Base-by-base conservation (phyloP, 2,888 invertebrate genomes). In the Euzophera pinguis region DNA sequence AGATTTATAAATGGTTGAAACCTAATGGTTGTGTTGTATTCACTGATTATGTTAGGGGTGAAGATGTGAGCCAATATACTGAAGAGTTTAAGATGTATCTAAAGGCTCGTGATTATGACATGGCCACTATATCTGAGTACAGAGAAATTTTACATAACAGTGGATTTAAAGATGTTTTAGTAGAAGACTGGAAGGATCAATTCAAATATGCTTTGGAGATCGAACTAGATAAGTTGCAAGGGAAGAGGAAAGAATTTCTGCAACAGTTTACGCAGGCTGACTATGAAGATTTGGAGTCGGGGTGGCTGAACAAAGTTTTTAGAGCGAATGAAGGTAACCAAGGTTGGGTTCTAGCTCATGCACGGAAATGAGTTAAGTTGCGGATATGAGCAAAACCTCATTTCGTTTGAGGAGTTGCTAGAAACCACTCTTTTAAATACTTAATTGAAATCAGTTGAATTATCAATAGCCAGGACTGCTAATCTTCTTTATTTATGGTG, bases 41-140 rank as follows among this genome's bases (percentile, higher is more conserved):
- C 13, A 43, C 43, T 3, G 54, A 54, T 34, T 54, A 54, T n/a
- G 43, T 52, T 12, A 48, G 52, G 14, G 54, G 54, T 32, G 52
- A 54, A 52, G 48, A 54, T 9, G 54, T 52, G 38, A 43, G 9
- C 10, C 52, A 52, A 45, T 54, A 54, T 29, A 48, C 37, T 13
- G 38, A 45, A 9, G 54, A 54, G 29, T 54, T 54, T 14, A 49
- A 12, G 16, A 29, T 12, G 12, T 54, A 54, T 49, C 29, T 54
- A 8, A 52, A 43, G 13, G 48, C 48, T 37, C 52, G 54, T 1
- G 52, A 32, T 1, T 54, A 54, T 17, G 37, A 45, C 16, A 54
- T 54, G 54, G 14, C 38, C 9, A 22, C 22, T 22, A 22, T 22
- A 22, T 22, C 22, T 22, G 22, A 22, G 22, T 22, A 43, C 13